These are phyloP conservation scores for Radopholus similis DNA, from an alignment of 1,140 invertebrate species.

Conservation along the genomic window DNA sequence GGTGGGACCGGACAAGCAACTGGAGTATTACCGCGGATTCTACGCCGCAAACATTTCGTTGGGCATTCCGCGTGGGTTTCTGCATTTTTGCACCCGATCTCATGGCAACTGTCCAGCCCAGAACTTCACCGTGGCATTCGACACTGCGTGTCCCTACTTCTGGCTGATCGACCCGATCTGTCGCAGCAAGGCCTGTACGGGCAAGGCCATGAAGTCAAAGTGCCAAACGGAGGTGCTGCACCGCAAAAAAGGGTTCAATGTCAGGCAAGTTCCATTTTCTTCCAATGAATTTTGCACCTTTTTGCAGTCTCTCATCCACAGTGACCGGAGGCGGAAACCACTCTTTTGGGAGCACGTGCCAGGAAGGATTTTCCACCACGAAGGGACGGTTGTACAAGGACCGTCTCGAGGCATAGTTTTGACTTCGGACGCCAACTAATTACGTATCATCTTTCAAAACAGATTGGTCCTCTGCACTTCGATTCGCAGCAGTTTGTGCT, in stretches of 20 bases:
- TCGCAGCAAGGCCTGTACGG: no score
- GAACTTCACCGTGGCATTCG: neutral
- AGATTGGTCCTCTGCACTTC: neutral
- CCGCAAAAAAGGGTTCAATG: neutral
- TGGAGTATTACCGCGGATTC: neutral
- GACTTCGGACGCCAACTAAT: no score
- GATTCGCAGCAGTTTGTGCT: neutral
- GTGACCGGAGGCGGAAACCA: no score
- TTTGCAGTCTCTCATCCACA: no score
- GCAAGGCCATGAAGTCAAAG: no score
- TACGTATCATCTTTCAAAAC: no score
- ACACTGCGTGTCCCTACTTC: neutral
- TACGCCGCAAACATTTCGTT: neutral
- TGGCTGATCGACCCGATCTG: neutral
- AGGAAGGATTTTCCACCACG: no score
- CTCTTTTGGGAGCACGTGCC: no score
- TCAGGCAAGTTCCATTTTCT: neutral
- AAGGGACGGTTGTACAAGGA: no score
- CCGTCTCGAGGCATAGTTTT: no score
- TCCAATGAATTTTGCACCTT: neutral
- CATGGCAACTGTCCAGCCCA: neutral
- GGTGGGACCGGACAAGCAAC: neutral
- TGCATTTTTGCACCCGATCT: neutral
- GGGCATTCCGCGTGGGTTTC: neutral
- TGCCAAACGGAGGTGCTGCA: no score